Evolutionary conservation across 2,113 vertebrate genomes (phyloP).

Genomic region (Ameiurus melas): DNA sequence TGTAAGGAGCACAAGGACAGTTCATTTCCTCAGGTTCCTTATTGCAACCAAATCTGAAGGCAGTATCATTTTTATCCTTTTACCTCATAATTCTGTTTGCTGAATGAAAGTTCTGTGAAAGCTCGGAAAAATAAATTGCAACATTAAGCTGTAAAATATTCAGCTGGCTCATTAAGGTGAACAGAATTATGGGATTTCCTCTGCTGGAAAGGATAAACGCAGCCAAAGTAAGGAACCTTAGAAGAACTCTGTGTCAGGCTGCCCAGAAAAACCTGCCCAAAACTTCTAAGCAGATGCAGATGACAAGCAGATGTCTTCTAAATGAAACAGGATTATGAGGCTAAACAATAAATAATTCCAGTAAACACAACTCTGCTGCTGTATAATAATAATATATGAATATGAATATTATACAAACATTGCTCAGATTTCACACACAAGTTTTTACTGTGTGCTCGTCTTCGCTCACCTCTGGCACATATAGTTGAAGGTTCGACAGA

Average conservation of each 20-base stretch:
- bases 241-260: background rate
- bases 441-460: background rate
- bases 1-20: background rate
- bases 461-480: conserved; percentile 87
- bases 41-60: background rate
- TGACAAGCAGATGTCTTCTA: background rate
- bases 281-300: background rate
- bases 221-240: conserved; percentile 13
- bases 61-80: background rate
- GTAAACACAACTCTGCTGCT: background rate
- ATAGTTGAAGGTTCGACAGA: conserved; percentile 94
- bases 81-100: background rate
- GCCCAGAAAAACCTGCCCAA: background rate
- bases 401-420: background rate
- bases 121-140: conserved; percentile 14
- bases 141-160: conserved; percentile 15
- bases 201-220: background rate
- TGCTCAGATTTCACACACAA: background rate
- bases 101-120: background rate
- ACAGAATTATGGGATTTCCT: conserved; percentile 14
- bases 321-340: background rate
- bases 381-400: background rate
- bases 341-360: background rate
- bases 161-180: conserved; percentile 13
- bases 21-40: background rate